Evolutionary conservation across 1,140 invertebrate genomes (phyloP).

Genomic region (Halictus rubicundus): DNA sequence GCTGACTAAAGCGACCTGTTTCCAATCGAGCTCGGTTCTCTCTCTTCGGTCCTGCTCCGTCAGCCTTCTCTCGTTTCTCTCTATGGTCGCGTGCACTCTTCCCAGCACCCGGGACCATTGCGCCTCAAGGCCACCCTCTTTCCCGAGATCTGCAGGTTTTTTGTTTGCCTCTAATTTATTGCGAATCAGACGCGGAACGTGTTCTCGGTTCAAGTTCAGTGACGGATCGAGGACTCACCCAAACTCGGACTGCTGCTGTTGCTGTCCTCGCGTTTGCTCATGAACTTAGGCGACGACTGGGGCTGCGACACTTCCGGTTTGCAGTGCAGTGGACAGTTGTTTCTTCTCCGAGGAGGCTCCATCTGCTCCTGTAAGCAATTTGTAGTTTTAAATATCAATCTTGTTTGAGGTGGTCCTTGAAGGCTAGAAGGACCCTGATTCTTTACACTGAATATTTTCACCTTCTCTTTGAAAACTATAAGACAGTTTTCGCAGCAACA

Average conservation of each 20-base stretch:
- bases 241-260: slow-evolving; percentile 67
- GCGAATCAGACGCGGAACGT: background rate
- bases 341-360: slow-evolving; percentile 64
- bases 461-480: no score
- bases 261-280: slow-evolving; percentile 62
- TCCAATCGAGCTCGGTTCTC: slow-evolving; percentile 87
- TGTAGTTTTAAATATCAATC: no score
- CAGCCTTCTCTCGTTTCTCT: slow-evolving; percentile 85
- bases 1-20: slow-evolving; percentile 88
- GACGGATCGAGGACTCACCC: slow-evolving; percentile 46
- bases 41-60: slow-evolving; percentile 86
- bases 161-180: slow-evolving; percentile 7
- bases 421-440: no score
- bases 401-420: no score
- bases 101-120: slow-evolving; percentile 84
- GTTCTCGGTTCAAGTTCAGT: no score
- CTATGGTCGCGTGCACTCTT: slow-evolving; percentile 87
- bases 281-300: slow-evolving; percentile 68
- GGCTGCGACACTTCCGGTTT: slow-evolving; percentile 62
- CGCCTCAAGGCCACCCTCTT: slow-evolving; percentile 81
- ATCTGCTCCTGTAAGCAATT: slow-evolving; percentile 56
- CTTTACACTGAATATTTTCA: no score
- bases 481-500: no score
- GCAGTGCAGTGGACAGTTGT: slow-evolving; percentile 70
- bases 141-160: slow-evolving; percentile 61